A percentile compares a stretch with the other conserved stretches of the same genome.
Conservation (phyloP, 2,797 vertebrate species). For the Alauda arvensis region DNA sequence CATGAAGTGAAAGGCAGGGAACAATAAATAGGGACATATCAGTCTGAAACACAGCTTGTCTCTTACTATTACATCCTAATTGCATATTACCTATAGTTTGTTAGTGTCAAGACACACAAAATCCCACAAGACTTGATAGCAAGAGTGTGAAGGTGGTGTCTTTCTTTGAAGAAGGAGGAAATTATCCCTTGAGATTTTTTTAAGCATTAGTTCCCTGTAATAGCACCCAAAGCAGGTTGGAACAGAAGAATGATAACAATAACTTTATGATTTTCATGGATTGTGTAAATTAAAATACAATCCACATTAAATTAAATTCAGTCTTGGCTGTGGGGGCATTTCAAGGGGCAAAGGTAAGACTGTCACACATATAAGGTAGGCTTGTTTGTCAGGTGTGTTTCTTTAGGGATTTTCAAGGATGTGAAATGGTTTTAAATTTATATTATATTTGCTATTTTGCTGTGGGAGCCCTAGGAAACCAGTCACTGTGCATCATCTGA, state of each 20-base stretch:
- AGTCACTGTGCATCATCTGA: background rate
- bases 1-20: background rate
- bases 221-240: background rate
- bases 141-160: background rate
- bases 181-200: background rate
- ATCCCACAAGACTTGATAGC: background rate
- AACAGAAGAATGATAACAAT: background rate
- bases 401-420: slow-evolving; percentile 4
- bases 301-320: slow-evolving; percentile 35
- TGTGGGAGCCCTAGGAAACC: background rate
- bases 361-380: background rate
- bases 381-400: background rate
- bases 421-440: slow-evolving; percentile 9
- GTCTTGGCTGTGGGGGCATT: background rate
- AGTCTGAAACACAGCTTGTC: background rate
- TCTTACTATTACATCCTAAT: background rate
- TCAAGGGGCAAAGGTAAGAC: background rate
- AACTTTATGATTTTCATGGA: background rate
- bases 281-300: slow-evolving; percentile 3
- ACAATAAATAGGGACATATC: background rate
- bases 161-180: background rate
- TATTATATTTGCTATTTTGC: background rate
- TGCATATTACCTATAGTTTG: background rate
- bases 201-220: background rate
- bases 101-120: background rate